Conservation (phyloP, 2,113 vertebrate genomes). For the Channa maculata region DNA sequence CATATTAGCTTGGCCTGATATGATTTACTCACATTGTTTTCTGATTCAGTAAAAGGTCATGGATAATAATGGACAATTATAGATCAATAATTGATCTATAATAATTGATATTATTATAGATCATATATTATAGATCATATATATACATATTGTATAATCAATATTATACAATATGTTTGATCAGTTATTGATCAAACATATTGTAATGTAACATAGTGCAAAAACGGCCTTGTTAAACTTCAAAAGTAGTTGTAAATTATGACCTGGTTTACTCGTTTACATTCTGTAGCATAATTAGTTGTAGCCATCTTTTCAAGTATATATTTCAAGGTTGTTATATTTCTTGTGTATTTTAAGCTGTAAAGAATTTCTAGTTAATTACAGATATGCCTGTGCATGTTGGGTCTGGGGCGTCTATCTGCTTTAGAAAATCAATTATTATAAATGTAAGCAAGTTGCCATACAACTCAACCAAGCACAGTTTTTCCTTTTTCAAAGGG, state of each 20-base stretch:
- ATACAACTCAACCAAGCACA: not conserved
- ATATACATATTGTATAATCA: too few relatives aligned
- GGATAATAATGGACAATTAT: too few relatives aligned
- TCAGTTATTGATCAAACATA: too few relatives aligned
- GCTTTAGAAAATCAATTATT: constrained; percentile 14
- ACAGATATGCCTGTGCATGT: not conserved
- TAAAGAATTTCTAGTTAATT: not conserved
- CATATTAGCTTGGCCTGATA: not conserved
- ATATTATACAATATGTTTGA: too few relatives aligned
- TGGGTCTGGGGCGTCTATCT: not conserved
- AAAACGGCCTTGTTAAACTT: too few relatives aligned
- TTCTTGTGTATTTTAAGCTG: not conserved
- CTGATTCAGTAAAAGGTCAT: too few relatives aligned
- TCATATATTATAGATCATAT: too few relatives aligned
- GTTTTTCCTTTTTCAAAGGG: not conserved
- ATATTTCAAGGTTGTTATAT: not conserved
- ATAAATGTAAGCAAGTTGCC: not conserved
- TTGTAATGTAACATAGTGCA: too few relatives aligned
- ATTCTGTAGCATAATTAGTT: not conserved
- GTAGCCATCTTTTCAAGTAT: not conserved
- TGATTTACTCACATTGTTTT: not conserved
- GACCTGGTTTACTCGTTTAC: not conserved
- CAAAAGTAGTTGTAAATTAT: too few relatives aligned
- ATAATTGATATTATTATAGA: too few relatives aligned
- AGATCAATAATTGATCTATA: too few relatives aligned